phyloP scores from a whole-genome alignment of 2,113 vertebrate species.

The Nannobrachium achirus region DNA sequence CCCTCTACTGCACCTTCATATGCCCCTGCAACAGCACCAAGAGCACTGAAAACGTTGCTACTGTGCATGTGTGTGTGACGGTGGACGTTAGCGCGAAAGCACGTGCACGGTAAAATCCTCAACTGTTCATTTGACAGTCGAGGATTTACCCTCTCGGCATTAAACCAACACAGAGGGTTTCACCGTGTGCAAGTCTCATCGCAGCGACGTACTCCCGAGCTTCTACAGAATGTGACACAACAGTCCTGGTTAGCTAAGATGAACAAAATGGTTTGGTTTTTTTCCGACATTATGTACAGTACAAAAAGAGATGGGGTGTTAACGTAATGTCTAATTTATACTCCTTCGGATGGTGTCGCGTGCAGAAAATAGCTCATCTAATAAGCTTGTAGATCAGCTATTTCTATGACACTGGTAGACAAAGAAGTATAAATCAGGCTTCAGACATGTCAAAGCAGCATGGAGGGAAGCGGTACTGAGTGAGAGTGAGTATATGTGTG shows the following conservation, averaged over 20 bases:
- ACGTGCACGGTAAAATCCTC: too few relatives aligned
- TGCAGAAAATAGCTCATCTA: too few relatives aligned
- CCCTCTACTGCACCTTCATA: conserved; percentile 69
- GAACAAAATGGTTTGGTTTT: conserved; percentile 40
- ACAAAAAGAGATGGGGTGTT: conserved; percentile 50
- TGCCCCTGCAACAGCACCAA: conserved; percentile 52
- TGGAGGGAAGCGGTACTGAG: conserved; percentile 35
- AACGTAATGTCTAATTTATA: too few relatives aligned
- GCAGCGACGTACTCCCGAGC: too few relatives aligned
- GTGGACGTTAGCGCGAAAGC: too few relatives aligned
- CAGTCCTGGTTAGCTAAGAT: conserved; percentile 31
- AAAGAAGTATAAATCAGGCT: background rate
- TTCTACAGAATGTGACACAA: background rate
- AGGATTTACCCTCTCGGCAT: background rate
- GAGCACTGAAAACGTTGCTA: conserved; percentile 6
- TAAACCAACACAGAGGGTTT: too few relatives aligned
- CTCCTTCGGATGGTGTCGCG: too few relatives aligned
- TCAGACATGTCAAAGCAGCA: conserved; percentile 55
- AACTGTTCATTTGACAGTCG: background rate
- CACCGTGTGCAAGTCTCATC: too few relatives aligned
- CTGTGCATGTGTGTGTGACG: background rate
- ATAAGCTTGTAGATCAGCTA: too few relatives aligned
- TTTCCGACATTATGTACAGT: conserved; percentile 29
- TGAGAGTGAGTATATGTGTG: conserved; percentile 17
- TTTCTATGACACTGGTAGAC: too few relatives aligned